Evolutionary conservation across 2,113 vertebrate genomes (phyloP).

Genomic region (Hippocampus barbouri): DNA sequence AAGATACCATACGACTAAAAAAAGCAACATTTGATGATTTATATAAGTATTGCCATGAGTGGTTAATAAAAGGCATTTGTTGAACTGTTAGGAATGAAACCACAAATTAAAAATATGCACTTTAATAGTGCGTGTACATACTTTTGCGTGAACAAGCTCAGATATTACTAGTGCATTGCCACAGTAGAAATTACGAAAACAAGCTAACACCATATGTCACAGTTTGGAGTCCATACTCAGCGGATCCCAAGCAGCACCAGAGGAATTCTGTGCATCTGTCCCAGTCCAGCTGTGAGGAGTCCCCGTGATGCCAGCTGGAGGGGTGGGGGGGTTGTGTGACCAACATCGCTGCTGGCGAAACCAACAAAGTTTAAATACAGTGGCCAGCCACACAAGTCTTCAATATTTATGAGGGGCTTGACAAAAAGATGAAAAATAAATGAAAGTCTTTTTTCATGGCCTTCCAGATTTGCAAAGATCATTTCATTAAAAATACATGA

Average conservation of each 20-base stretch:
- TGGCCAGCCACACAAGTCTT: slow-evolving; percentile 65
- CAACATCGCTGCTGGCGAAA: slow-evolving; percentile 70
- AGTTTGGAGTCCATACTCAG: slow-evolving; percentile 29
- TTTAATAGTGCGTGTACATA: slow-evolving; percentile 7
- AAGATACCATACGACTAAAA: background rate
- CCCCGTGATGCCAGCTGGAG: slow-evolving; percentile 43
- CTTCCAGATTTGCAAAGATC: slow-evolving; percentile 77
- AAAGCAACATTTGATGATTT: background rate
- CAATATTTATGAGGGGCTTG: slow-evolving; percentile 77
- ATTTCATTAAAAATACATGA: slow-evolving; percentile 76
- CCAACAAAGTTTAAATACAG: slow-evolving; percentile 72
- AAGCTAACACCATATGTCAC: slow-evolving; percentile 54
- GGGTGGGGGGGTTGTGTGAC: slow-evolving; percentile 34
- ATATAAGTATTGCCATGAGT: too few relatives aligned
- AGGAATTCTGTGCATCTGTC: slow-evolving; percentile 69
- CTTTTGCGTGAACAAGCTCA: slow-evolving; percentile 20
- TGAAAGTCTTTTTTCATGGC: slow-evolving; percentile 73
- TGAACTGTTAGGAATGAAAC: background rate
- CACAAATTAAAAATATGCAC: background rate
- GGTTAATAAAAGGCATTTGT: background rate
- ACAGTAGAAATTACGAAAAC: slow-evolving; percentile 31
- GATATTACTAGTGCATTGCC: slow-evolving; percentile 24
- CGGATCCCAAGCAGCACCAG: slow-evolving; percentile 50
- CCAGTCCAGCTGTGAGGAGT: slow-evolving; percentile 61
- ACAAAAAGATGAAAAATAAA: slow-evolving; percentile 82